Conservation (phyloP, 1,140 invertebrate species). For the Laodelphax striatellus region DNA sequence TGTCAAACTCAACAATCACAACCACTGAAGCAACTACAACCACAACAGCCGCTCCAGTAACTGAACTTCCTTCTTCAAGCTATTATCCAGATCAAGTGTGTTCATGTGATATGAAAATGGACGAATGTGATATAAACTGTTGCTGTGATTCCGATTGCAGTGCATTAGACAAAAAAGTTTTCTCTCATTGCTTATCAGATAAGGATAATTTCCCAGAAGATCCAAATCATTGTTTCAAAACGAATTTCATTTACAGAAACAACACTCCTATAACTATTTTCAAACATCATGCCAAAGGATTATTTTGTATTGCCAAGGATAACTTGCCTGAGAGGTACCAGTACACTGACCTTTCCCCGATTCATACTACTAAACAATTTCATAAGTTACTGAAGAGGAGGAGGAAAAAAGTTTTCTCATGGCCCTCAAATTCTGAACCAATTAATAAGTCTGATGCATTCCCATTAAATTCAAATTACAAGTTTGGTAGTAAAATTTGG, state of each 20-base stretch:
- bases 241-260: constrained; percentile 31
- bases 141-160: constrained; percentile 61
- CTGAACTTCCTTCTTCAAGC: not conserved
- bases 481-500: no score
- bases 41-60: not conserved
- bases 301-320: constrained; percentile 46
- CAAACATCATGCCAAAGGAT: constrained; percentile 24
- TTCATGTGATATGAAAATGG: not conserved
- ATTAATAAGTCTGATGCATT: no score
- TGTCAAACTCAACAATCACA: no score
- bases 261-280: constrained; percentile 25
- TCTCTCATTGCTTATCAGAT: constrained; percentile 36
- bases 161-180: constrained; percentile 38
- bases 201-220: not conserved
- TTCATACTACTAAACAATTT: no score
- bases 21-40: not conserved
- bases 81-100: not conserved
- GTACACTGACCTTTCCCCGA: no score
- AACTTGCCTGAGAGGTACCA: constrained; percentile 35
- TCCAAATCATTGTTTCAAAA: constrained; percentile 11
- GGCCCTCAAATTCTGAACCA: no score
- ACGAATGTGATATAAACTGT: constrained; percentile 59
- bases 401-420: no score
- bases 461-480: no score
- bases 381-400: no score